phyloP scores from a whole-genome alignment of 2,113 vertebrate species.

The Bambusicola thoracicus region DNA sequence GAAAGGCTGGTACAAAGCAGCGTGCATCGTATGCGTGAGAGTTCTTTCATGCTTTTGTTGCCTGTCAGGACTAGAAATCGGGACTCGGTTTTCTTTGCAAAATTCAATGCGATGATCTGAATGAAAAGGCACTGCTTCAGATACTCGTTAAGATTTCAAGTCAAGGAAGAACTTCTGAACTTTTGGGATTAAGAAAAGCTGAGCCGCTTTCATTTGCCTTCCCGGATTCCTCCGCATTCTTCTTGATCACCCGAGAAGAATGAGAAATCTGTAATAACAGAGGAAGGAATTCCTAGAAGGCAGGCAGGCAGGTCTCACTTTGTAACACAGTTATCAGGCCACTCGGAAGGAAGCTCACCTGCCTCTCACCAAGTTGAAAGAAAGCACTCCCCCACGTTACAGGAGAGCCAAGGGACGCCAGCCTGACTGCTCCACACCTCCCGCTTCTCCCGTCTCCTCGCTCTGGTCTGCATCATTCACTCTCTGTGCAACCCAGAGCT shows the following conservation, averaged over 20 bases:
- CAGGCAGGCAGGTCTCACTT: slow-evolving; percentile 14
- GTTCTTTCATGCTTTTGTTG: background rate
- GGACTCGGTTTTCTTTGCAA: background rate
- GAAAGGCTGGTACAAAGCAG: slow-evolving; percentile 10
- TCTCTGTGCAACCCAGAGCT: background rate
- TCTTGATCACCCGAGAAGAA: slow-evolving; percentile 58
- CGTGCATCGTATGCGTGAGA: background rate
- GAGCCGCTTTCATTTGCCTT: slow-evolving; percentile 13
- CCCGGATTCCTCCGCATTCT: slow-evolving; percentile 59
- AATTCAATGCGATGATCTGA: slow-evolving; percentile 22
- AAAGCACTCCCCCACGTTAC: background rate
- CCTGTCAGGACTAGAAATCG: slow-evolving; percentile 40
- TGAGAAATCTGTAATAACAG: background rate
- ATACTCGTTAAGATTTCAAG: slow-evolving; percentile 22
- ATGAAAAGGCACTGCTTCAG: slow-evolving; percentile 47
- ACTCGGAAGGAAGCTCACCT: slow-evolving; percentile 26
- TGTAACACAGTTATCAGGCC: slow-evolving; percentile 23
- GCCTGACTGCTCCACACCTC: background rate
- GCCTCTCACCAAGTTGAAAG: background rate
- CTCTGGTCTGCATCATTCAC: background rate
- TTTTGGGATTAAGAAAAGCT: background rate
- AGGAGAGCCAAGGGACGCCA: background rate
- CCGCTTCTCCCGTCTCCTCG: background rate
- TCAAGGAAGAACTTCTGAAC: slow-evolving; percentile 12
- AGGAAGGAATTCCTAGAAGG: slow-evolving; percentile 52